phyloP scores from a whole-genome alignment of 2,113 vertebrate species.

The Grallaria varia region DNA sequence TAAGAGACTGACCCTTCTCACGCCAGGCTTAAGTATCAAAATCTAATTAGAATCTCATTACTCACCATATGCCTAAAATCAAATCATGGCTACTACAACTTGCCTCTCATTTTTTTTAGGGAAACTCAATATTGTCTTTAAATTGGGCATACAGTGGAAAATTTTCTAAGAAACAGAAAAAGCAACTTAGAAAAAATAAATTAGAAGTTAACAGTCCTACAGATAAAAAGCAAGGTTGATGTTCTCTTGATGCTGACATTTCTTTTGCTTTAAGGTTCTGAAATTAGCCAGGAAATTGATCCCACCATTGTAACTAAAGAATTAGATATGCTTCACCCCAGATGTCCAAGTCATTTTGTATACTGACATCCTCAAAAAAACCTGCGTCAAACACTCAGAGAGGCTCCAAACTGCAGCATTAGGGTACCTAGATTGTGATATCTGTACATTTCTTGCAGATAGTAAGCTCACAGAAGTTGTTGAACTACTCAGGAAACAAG shows the following conservation, averaged over 20 bases:
- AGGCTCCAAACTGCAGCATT: neutral
- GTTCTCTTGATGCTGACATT: neutral
- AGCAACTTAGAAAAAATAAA: neutral
- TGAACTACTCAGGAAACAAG: neutral
- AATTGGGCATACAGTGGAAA: neutral
- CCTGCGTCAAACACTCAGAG: neutral
- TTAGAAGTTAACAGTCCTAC: neutral
- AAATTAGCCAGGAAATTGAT: neutral
- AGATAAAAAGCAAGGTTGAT: neutral
- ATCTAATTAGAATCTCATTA: conserved; percentile 36
- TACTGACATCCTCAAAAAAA: neutral
- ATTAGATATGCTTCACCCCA: neutral
- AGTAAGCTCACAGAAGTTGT: neutral
- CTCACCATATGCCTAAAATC: neutral
- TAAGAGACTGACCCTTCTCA: conserved; percentile 42
- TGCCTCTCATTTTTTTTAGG: neutral
- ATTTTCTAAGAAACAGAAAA: neutral
- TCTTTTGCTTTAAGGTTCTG: neutral
- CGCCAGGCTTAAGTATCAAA: conserved; percentile 19
- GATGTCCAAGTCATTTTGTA: neutral
- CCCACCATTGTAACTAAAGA: neutral
- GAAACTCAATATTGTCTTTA: conserved; percentile 9
- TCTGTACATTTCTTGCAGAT: neutral
- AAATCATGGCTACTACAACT: neutral
- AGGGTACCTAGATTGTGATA: neutral